Evolutionary conservation across 2,113 vertebrate genomes (phyloP).

Genomic region (Myodes glareolus): DNA sequence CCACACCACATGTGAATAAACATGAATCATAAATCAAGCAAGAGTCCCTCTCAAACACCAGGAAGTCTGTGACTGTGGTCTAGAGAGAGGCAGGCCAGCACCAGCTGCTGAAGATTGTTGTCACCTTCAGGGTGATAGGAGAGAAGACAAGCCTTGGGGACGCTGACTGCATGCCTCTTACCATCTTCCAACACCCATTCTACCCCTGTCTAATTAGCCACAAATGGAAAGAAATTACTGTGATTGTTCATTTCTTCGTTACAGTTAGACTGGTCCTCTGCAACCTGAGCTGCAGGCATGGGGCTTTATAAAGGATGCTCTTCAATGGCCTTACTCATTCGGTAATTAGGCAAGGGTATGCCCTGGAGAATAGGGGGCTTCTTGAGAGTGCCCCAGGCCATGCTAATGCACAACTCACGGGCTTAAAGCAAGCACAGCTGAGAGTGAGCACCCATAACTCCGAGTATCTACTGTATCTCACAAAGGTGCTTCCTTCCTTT

Average conservation of each 20-base stretch:
- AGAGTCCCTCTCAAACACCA: not conserved
- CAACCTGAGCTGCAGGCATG: not conserved
- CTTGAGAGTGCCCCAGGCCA: not conserved
- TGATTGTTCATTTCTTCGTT: not conserved
- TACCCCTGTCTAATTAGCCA: constrained; percentile 23
- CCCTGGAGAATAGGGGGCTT: not conserved
- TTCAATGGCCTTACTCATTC: not conserved
- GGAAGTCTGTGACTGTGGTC: not conserved
- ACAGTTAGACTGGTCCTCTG: not conserved
- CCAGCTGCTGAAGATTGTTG: not conserved
- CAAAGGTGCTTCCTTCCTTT: not conserved
- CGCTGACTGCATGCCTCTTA: not conserved
- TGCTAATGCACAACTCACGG: not conserved
- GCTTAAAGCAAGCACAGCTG: not conserved
- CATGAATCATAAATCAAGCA: not conserved
- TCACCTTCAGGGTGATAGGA: not conserved
- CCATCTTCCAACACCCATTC: not conserved
- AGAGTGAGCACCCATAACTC: not conserved
- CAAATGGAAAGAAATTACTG: not conserved
- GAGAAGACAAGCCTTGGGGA: not conserved
- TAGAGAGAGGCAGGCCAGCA: constrained; percentile 27
- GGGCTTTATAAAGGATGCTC: not conserved
- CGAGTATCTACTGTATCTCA: not conserved
- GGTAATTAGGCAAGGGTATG: not conserved
- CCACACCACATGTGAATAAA: constrained; percentile 4